Evolutionary conservation across 64 coral and sea anemone species (phyloP), one percentile per base, ranked within the genome.

Genomic region (Pocillopora verrucosa): DNA sequence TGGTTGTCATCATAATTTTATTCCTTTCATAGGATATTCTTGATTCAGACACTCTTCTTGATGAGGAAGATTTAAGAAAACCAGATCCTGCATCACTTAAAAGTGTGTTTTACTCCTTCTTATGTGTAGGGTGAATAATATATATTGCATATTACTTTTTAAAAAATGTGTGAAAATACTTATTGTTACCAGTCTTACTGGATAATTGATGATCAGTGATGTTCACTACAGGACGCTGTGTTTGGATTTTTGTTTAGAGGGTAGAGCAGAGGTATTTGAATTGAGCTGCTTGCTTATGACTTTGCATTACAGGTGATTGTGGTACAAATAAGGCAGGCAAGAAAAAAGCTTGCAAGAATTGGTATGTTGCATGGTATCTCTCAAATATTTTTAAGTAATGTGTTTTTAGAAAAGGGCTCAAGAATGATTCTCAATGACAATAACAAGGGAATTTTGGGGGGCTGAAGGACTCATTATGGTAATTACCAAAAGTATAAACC

Each of bases 281-380:
- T 60, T 11, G 59, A 61, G 59, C 20, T 34, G 13, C 3, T 58
- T 51, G 13, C 3, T 58, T 51, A 20, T 51, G 16, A 37, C 56
- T 2, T 86, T 45, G 12, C 61, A 57, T 86, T 61, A 16, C 60
- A 99, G 97, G 93, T 94, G 87, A 80, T 36, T 99, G 97, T 95
- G 91, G 94, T 7, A 85, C 97, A 84, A 83, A 75, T 30, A 94
- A 92, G 69, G 83, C 69, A 35, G 97, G 97, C 30, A 99, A 99
- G 87, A 99, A 99, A 73, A 99, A 95, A 88, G 97, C 97, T 60
- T 99, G 97, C 67, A 99, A 99, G 58, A 99, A 99, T 80, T 99
- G 97, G 97, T 99, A 93, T 84, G 95, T 76, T 51, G 41, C 41
- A 4, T 51, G 7, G 7, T 51, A 51, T 51, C 41, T 51, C 7